Evolutionary conservation across 2,888 invertebrate species (phyloP).

Genomic region (Helobdella robusta): DNA sequence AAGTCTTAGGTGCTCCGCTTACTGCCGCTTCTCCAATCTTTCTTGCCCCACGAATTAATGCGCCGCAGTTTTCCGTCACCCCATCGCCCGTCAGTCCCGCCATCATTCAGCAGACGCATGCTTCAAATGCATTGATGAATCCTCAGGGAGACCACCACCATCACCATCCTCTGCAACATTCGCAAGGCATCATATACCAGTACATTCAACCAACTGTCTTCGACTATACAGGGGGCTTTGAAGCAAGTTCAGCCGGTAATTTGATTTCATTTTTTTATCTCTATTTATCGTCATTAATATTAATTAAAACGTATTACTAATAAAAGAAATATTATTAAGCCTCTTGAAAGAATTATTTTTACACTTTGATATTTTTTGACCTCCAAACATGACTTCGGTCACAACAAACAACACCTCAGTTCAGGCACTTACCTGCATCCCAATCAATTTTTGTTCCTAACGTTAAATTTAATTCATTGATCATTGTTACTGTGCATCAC

Average conservation of each 20-base stretch:
- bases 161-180: constrained; percentile 28
- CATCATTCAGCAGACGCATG: constrained; percentile 36
- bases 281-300: too few species aligned
- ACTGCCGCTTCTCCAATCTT: constrained; percentile 85
- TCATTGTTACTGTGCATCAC: too few species aligned
- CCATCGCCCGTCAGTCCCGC: constrained; percentile 13
- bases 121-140: constrained; percentile 27
- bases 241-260: constrained; percentile 33
- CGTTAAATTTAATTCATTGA: too few species aligned
- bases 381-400: too few species aligned
- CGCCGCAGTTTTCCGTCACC: constrained; percentile 11
- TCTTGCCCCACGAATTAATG: constrained; percentile 53
- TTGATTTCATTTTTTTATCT: constrained; percentile 17
- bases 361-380: too few species aligned
- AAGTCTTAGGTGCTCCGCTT: constrained; percentile 52
- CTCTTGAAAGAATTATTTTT: too few species aligned
- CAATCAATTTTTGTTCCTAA: too few species aligned
- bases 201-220: constrained; percentile 30
- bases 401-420: too few species aligned
- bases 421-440: too few species aligned
- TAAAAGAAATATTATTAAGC: too few species aligned
- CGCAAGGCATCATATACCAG: constrained; percentile 32
- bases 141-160: too few species aligned
- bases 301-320: too few species aligned
- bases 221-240: constrained; percentile 33